Evolutionary conservation across 2,888 invertebrate species (phyloP), one percentile per base, ranked within the genome.

Genomic region (Unio pictorum): DNA sequence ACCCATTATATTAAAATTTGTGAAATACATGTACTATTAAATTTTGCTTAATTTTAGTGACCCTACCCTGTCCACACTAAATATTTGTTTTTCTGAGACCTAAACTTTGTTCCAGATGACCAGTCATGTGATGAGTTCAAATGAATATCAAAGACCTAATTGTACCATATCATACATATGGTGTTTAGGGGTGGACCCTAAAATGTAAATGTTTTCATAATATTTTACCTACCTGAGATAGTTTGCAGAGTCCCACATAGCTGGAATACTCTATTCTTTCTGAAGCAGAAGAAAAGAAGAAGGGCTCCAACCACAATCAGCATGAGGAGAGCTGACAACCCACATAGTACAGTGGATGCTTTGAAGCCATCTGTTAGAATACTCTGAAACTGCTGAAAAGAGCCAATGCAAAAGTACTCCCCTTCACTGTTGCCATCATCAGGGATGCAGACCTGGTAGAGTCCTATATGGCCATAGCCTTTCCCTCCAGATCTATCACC

Each of bases 211-310:
- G 45, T 11, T 45, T 45, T 45, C 8, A 15, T 45, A 45, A 45
- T 45, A 45, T 45, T 61, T 4, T 62, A 80, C 93, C 93, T 90
- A 98, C 98, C 97, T 88, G 97, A 96, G 81, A 97, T 92, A 23
- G 96, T 92, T 91, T 98, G 98, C 92, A 98, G 92, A 95, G 96
- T 96, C 63, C 95, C 97, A 88, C 97, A 97, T 74, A 97, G 93
- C 87, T 96, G 94, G 91, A 96, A 98, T 66, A 98, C 97, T 67
- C 94, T 94, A 60, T 96, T 95, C 28, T 96, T 95, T 88, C 95
- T 95, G 90, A 96, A 94, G 91, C 97, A 96, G 91, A 97, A 94
- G 92, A 97, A 96, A 83, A 97, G 93, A 77, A 97, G 91, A 93
- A 98, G 94, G 75, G 89, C 94, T 90, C 94, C 94, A 84, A 98